phyloP scores from a whole-genome alignment of 2,797 vertebrate genomes.

The Gallirallus australis region DNA sequence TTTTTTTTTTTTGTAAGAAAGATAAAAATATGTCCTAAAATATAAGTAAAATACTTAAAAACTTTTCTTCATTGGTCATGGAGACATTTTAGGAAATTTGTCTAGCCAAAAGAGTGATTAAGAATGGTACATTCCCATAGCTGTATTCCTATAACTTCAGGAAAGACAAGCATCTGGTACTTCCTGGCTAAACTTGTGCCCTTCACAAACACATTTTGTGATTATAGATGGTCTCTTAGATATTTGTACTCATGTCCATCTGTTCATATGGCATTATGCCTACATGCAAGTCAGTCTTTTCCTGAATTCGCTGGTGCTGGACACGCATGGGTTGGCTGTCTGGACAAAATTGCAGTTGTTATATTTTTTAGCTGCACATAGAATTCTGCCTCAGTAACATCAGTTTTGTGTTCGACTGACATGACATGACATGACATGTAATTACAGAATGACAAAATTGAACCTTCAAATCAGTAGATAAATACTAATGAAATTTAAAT shows the following conservation, averaged over 20 bases:
- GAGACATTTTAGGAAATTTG: not conserved
- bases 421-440: not conserved
- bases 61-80: not conserved
- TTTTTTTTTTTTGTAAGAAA: not conserved
- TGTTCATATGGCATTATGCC: conserved; percentile 26
- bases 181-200: conserved; percentile 42
- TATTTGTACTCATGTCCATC: conserved; percentile 45
- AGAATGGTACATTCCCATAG: not conserved
- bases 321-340: not conserved
- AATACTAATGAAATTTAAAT: not conserved
- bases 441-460: not conserved
- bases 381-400: not conserved
- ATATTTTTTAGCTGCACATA: not conserved
- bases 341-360: not conserved
- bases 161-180: conserved; percentile 51
- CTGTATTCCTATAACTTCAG: not conserved
- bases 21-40: not conserved
- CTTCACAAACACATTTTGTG: conserved; percentile 50
- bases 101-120: not conserved
- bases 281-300: not conserved
- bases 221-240: conserved; percentile 36
- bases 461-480: not conserved
- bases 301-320: not conserved
- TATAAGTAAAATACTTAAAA: not conserved
- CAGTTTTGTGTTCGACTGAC: not conserved